Base-by-base conservation (phyloP, 2,797 vertebrate genomes). In the Lemur catta region DNA sequence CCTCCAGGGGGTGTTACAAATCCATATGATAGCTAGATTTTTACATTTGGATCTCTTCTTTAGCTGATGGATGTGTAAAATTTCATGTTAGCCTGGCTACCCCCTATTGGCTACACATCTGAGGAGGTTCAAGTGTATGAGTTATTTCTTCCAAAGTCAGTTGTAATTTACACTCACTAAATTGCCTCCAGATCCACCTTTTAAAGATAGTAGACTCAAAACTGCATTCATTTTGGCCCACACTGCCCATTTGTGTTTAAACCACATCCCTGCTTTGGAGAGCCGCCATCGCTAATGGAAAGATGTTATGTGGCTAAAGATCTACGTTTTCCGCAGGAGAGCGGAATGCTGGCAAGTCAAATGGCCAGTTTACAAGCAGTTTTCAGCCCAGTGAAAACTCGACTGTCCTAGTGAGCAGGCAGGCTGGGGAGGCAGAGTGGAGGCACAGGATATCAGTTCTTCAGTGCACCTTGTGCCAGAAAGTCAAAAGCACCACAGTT, bases 101-200 rank as follows among this genome's bases (percentile, higher is more conserved):
- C 98, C 98, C 96, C 97, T 97, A 95, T 1, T 98, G 98, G 97
- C 97, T 97, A 97, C 71, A 98, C 85, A 98, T 97, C 98, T 98
- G 96, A 98, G 95, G 86, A 91, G 97, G 93, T 91, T 96, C 96
- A 98, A 96, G 95, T 98, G 95, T 97, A 97, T 98, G 98, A 98
- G 97, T 98, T 98, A 98, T 98, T 96, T 98, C 96, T 98, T 98
- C 97, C 97, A 98, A 97, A 98, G 98, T 98, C 98, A 98, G 97
- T 95, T 97, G 94, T 98, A 98, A 98, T 98, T 98, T 98, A 98
- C 97, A 98, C 98, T 98, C 98, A 89, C 94, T 98, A 97, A 98
- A 98, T 97, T 98, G 97, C 92, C 95, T 98, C 90, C 97, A 98
- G 98, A 98, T 97, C 94, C 97, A 96, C 90, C 97, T 96, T 98